phyloP scores from a whole-genome alignment of 1,140 invertebrate genomes.

The Tyrophagus putrescentiae region DNA sequence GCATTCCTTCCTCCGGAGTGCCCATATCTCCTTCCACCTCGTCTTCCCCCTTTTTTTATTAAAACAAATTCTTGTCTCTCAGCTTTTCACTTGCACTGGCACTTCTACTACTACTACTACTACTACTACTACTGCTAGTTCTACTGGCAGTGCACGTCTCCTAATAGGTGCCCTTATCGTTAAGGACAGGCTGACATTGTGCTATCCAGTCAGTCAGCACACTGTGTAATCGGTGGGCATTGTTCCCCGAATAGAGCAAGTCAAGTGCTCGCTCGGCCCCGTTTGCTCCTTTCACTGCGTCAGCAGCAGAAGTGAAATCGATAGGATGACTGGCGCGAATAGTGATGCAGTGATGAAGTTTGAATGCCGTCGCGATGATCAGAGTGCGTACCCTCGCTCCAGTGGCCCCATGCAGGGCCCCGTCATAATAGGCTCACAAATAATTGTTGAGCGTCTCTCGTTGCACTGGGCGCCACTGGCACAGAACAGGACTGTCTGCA shows the following conservation, averaged over 20 bases:
- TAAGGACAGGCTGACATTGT: background rate
- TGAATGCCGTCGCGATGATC: background rate
- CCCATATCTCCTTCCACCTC: background rate
- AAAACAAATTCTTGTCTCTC: background rate
- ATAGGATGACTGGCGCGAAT: too few species aligned
- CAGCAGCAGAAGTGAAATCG: background rate
- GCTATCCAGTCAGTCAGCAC: background rate
- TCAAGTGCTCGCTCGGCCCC: constrained; percentile 8
- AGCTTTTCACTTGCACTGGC: background rate
- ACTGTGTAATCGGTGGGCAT: background rate
- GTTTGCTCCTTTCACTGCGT: too few species aligned
- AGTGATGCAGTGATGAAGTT: background rate
- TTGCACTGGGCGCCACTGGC: too few species aligned
- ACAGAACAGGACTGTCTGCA: too few species aligned
- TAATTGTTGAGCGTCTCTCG: constrained; percentile 4
- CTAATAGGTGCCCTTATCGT: constrained; percentile 13
- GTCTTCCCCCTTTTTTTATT: constrained; percentile 1
- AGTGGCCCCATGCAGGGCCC: background rate
- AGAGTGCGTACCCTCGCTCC: background rate
- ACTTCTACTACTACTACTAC: background rate
- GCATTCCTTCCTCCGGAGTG: constrained; percentile 4
- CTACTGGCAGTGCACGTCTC: background rate
- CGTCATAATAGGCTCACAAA: background rate
- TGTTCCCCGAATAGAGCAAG: constrained; percentile 3
- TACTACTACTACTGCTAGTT: background rate